Base-by-base conservation (phyloP, 2,113 vertebrate genomes). In the Ahaetulla prasina region DNA sequence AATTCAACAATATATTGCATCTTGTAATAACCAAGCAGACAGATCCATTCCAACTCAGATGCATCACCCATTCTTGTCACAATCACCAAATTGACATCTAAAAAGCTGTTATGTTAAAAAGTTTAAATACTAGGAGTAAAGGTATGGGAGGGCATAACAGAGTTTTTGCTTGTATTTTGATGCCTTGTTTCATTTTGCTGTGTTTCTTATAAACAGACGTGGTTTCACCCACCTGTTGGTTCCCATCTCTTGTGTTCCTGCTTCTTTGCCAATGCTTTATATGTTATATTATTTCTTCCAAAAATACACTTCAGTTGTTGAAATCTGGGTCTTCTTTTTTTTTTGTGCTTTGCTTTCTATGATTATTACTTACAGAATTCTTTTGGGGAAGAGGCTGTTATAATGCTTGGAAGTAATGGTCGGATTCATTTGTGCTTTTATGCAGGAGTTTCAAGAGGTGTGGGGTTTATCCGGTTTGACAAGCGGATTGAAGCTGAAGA, bases 381-480 rank as follows among this genome's bases (percentile, higher is more conserved):
- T 87, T 49, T 16, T 35, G 5, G 10, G 45, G 16, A 47, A 3
- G 22, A 55, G 25, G 63, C 22, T 47, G 49, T 0, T 22, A 10
- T 30, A 23, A 87, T 0, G 92, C 0, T 90, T 8, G 87, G 91
- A 95, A 92, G 90, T 96, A 90, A 94, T 85, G 52, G 4, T 1
- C 49, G 0, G 60, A 0, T 88, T 4, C 8, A 63, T 89, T 9
- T 95, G 93, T 54, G 86, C 88, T 88, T 92, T 14, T 60, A 22
- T 93, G 47, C 97, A 99, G 99, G 99, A 3, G 97, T 99, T 93
- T 99, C 99, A 95, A 98, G 99, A 95, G 99, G 99, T 0, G 99
- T 99, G 80, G 99, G 99, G 39, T 99, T 99, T 97, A 99, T 99
- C 95, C 98, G 99, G 45, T 99, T 99, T 96, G 99, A 99, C 97